Evolutionary conservation across 2,888 invertebrate genomes (phyloP).

Genomic region (Caradrina kadenii): DNA sequence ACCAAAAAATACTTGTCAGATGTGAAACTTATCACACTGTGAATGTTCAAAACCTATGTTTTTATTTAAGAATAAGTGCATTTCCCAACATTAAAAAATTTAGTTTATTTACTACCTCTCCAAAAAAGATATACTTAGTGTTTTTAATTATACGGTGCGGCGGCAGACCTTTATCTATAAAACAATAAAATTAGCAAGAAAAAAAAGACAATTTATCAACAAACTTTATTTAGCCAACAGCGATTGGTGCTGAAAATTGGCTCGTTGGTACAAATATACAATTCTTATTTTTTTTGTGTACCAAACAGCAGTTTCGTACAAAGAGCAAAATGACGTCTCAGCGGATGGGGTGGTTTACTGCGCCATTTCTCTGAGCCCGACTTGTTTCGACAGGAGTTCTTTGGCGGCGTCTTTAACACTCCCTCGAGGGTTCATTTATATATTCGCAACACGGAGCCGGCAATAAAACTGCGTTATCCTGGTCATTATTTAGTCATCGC

Average conservation of each 20-base stretch:
- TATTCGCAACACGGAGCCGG: slow-evolving; percentile 89
- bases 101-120: background rate
- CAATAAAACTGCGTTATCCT: slow-evolving; percentile 90
- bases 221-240: slow-evolving; percentile 46
- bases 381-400: slow-evolving; percentile 89
- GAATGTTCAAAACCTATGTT: slow-evolving; percentile 1
- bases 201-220: slow-evolving; percentile 33
- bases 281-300: slow-evolving; percentile 78
- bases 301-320: slow-evolving; percentile 78
- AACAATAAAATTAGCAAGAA: slow-evolving; percentile 29
- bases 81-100: background rate
- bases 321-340: slow-evolving; percentile 85
- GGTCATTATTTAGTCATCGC: slow-evolving; percentile 91
- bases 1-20: background rate
- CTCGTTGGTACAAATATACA: slow-evolving; percentile 66
- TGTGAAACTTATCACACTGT: background rate
- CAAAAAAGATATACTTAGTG: background rate
- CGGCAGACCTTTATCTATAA: background rate
- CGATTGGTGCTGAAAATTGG: slow-evolving; percentile 58
- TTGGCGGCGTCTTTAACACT: slow-evolving; percentile 89
- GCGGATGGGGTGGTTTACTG: slow-evolving; percentile 87
- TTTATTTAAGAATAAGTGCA: background rate
- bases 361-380: slow-evolving; percentile 86
- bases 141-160: no score
- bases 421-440: slow-evolving; percentile 89